These are phyloP conservation scores for Venustaconcha ellipsiformis DNA, from an alignment of 1,140 invertebrate species.

Conservation along the genomic window DNA sequence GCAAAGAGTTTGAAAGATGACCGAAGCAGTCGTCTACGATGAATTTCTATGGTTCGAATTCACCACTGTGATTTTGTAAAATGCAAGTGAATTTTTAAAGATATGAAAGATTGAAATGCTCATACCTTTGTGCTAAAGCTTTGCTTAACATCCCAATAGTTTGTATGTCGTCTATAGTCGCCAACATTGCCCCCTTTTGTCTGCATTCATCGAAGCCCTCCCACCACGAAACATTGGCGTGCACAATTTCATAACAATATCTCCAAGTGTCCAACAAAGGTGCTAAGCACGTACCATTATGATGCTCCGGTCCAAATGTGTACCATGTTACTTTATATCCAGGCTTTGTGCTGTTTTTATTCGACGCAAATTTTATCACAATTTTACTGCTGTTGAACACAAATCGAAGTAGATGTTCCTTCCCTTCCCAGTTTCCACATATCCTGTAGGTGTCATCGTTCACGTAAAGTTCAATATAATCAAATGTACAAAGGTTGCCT, in stretches of 20 bases:
- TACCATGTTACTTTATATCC: conserved; percentile 12
- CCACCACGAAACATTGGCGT: conserved; percentile 4
- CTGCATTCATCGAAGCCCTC: conserved; percentile 5
- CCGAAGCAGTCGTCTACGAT: too few species aligned
- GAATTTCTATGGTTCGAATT: too few species aligned
- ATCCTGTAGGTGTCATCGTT: background rate
- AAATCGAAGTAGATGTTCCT: conserved; percentile 17
- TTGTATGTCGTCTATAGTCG: conserved; percentile 7
- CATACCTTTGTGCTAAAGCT: conserved; percentile 4
- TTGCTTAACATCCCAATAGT: conserved; percentile 11
- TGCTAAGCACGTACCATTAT: background rate
- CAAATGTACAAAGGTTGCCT: conserved; percentile 17
- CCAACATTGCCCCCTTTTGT: conserved; percentile 10
- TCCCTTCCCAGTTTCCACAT: conserved; percentile 20
- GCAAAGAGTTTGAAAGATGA: too few species aligned
- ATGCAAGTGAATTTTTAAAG: too few species aligned
- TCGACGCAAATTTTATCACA: conserved; percentile 8
- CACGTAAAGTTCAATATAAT: conserved; percentile 17
- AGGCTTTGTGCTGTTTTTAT: background rate
- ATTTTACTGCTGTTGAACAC: conserved; percentile 9
- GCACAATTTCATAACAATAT: conserved; percentile 18
- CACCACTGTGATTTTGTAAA: too few species aligned
- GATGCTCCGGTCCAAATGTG: too few species aligned
- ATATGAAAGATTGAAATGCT: background rate
- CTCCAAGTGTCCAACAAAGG: conserved; percentile 11